A percentile compares a stretch with the other conserved stretches of the same genome.
These are phyloP conservation scores for Rotaria magnacalcarata DNA, from an alignment of 2,888 invertebrate genomes.

Conservation along the genomic window DNA sequence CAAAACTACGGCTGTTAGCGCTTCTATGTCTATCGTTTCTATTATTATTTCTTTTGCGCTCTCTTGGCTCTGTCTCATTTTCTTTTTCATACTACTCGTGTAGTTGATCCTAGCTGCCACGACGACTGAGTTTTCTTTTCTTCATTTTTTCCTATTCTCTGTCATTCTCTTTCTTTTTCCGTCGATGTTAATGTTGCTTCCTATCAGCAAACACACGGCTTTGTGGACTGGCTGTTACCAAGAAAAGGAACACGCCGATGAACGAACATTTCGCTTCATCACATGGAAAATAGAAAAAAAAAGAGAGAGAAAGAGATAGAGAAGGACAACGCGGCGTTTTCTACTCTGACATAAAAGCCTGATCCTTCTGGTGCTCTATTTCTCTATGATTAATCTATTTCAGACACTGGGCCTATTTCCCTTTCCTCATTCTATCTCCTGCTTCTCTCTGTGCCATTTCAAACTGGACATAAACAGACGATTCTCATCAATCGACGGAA, in stretches of 20 bases:
- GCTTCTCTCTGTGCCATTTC: neutral
- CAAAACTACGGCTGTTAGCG: neutral
- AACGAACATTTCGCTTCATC: constrained; percentile 8
- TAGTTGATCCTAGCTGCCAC: constrained; percentile 3
- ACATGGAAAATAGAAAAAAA: neutral
- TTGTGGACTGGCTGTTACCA: neutral
- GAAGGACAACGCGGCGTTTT: neutral
- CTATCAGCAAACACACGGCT: constrained; percentile 8
- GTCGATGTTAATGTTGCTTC: neutral
- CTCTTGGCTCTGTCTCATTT: neutral
- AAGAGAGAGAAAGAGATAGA: neutral
- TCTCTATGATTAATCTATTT: neutral
- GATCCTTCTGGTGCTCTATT: neutral
- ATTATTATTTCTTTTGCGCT: constrained; percentile 28
- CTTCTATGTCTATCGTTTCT: neutral
- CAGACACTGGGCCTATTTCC: constrained; percentile 22
- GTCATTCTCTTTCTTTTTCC: neutral
- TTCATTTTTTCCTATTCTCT: neutral
- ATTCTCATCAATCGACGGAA: neutral
- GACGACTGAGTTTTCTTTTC: constrained; percentile 19
- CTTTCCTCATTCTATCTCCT: constrained; percentile 3
- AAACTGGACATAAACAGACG: neutral
- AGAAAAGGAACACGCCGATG: neutral
- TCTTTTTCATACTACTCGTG: neutral
- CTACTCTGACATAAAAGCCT: neutral